Base-by-base conservation (phyloP, 2,888 invertebrate genomes). In the Actias luna region DNA sequence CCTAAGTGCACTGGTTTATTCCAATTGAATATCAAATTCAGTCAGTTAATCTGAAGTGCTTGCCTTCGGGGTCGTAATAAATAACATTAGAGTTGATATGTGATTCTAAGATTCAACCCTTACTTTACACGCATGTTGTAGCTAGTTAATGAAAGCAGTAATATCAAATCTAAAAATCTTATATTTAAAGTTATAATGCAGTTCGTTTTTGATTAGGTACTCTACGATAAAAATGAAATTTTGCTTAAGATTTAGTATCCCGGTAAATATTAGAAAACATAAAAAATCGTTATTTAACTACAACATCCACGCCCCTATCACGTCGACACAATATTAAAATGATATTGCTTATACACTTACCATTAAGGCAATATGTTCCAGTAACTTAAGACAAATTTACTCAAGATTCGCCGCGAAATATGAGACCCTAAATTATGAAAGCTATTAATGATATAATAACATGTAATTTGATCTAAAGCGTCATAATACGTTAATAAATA, bases 311-410 rank as follows among this genome's bases (percentile, higher is more conserved):
- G 66, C 64, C 65, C 68, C 73, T 75, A 68, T 72, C 73, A 74
- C 75, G 27, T 71, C 67, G 65, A 69, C 71, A 76, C 73, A 71
- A 78, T 81, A 84, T 87, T 83, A 84, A 83, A 83, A 80, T 83
- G 83, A 88, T 88, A 89, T 88, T 88, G 84, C 85, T 88, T 85
- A 42, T 18, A 87, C 83, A 80, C 83, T 89, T 82, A 88, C 80
- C 82, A 88, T 42, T 42, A 42, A 42, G 18, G 18, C 80, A 84
- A 85, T 88, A 89, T 83, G 80, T 89, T 86, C 84, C 76, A 83
- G 84, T 85, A 84, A 89, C 90, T 92, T 89, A 89, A 89, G 85
- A 87, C 81, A 88, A 89, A 89, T 90, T 91, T 89, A 88, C 82
- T 80, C 79, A 84, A 88, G 87, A 87, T 89, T 87, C 85, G 82